Evolutionary conservation across 2,888 invertebrate species (phyloP).

Genomic region (Andricus curvator): DNA sequence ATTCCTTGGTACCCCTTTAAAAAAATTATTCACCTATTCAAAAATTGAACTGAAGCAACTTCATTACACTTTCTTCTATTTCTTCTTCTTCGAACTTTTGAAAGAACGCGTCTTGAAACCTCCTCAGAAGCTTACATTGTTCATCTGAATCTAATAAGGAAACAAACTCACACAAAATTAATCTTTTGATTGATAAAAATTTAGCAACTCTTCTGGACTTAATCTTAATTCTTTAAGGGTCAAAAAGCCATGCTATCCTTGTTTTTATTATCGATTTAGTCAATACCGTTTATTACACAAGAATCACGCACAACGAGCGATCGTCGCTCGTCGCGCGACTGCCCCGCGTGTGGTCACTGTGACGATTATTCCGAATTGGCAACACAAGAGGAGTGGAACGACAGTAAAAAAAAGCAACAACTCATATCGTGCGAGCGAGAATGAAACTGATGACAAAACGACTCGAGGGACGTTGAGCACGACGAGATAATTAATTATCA

Average conservation of each 20-base stretch:
- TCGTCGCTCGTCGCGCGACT: constrained; percentile 36
- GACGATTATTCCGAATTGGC: constrained; percentile 42
- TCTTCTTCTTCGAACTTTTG: neutral
- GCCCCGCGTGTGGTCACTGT: constrained; percentile 32
- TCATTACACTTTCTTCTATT: too few relatives aligned
- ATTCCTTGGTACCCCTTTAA: neutral
- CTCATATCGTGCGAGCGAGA: constrained; percentile 42
- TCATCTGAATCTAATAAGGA: neutral
- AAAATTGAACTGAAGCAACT: neutral
- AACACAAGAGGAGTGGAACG: constrained; percentile 23
- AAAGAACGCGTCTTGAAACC: neutral
- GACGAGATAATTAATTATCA: constrained; percentile 66
- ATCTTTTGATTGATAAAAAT: neutral
- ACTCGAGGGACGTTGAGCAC: constrained; percentile 31
- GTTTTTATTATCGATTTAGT: constrained; percentile 3
- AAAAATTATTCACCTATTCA: neutral
- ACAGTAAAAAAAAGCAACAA: constrained; percentile 35
- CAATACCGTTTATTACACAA: constrained; percentile 62
- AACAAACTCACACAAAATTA: neutral
- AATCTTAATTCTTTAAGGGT: neutral
- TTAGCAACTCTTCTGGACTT: neutral
- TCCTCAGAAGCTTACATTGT: too few relatives aligned
- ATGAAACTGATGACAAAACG: constrained; percentile 38
- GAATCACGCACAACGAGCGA: constrained; percentile 52
- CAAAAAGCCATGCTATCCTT: neutral